Conservation (phyloP, 2,888 invertebrate genomes). For the Phyllotreta cruciferae region DNA sequence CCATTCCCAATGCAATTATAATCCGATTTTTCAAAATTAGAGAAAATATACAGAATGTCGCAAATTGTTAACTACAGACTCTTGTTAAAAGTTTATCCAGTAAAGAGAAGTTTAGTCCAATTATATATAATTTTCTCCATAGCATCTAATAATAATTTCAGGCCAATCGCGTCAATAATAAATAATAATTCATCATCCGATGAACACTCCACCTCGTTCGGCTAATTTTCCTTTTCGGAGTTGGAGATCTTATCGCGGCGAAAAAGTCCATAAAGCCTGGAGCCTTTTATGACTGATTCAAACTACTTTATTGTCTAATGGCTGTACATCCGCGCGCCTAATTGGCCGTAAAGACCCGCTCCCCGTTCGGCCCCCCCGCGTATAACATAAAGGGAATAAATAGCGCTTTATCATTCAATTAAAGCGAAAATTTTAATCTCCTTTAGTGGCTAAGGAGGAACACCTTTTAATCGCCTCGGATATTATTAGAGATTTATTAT, state of each 20-base stretch:
- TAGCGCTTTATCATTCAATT: constrained; percentile 37
- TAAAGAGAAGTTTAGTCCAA: no score
- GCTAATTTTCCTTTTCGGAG: constrained; percentile 2
- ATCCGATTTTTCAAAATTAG: no score
- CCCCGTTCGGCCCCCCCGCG: constrained; percentile 19
- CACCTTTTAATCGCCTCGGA: constrained; percentile 35
- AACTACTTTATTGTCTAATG: constrained; percentile 29
- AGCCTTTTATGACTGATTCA: constrained; percentile 28
- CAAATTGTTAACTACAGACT: no score
- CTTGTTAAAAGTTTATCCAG: no score
- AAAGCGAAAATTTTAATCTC: constrained; percentile 33
- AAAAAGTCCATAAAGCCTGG: constrained; percentile 24
- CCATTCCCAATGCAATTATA: no score
- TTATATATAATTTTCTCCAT: no score
- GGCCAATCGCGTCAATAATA: neutral
- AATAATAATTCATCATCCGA: neutral
- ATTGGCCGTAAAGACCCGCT: constrained; percentile 31
- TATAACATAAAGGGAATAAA: constrained; percentile 27
- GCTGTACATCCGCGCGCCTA: constrained; percentile 28
- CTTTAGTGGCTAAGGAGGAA: constrained; percentile 27
- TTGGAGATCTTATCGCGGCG: constrained; percentile 12
- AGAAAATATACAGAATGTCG: no score
- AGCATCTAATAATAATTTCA: no score
- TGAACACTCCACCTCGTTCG: constrained; percentile 7
- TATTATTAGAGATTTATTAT: constrained; percentile 23